phyloP scores from a whole-genome alignment of 2,113 vertebrate genomes.

The Pelmatolapia mariae region DNA sequence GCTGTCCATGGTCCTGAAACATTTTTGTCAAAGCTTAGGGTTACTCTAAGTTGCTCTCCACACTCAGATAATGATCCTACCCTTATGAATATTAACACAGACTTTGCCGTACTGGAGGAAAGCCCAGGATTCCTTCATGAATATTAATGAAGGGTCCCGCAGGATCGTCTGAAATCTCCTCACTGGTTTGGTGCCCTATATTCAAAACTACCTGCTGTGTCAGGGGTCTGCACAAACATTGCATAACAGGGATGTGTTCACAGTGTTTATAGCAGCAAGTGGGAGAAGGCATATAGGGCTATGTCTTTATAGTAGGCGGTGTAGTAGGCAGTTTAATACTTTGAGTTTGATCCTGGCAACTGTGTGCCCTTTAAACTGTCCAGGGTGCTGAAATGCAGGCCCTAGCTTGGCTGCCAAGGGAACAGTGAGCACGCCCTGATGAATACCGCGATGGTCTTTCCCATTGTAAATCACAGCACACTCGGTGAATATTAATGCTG shows the following conservation, averaged over 20 bases:
- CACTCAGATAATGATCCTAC: conserved; percentile 1
- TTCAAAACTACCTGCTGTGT: conserved; percentile 22
- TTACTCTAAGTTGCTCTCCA: neutral
- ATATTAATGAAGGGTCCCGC: conserved; percentile 47
- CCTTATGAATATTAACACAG: conserved; percentile 52
- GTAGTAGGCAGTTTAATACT: neutral
- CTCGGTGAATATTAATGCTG: conserved; percentile 52
- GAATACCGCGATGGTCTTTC: conserved; percentile 12
- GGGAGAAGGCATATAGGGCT: neutral
- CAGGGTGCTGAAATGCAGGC: neutral
- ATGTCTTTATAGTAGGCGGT: neutral
- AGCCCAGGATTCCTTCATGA: conserved; percentile 50
- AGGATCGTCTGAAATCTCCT: conserved; percentile 38
- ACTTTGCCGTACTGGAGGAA: conserved; percentile 41
- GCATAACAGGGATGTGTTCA: neutral
- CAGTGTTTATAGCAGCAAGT: conserved; percentile 6
- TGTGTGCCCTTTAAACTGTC: conserved; percentile 15
- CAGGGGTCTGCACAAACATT: conserved; percentile 2
- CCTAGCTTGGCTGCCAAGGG: neutral
- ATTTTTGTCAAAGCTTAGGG: neutral
- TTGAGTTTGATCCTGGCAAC: neutral
- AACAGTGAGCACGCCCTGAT: neutral
- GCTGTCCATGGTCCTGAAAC: conserved; percentile 47
- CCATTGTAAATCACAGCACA: conserved; percentile 42
- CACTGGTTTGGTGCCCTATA: conserved; percentile 41